Evolutionary conservation across 2,113 vertebrate genomes (phyloP), one percentile per base, ranked within the genome.

Genomic region (Clarias macrocephalus): DNA sequence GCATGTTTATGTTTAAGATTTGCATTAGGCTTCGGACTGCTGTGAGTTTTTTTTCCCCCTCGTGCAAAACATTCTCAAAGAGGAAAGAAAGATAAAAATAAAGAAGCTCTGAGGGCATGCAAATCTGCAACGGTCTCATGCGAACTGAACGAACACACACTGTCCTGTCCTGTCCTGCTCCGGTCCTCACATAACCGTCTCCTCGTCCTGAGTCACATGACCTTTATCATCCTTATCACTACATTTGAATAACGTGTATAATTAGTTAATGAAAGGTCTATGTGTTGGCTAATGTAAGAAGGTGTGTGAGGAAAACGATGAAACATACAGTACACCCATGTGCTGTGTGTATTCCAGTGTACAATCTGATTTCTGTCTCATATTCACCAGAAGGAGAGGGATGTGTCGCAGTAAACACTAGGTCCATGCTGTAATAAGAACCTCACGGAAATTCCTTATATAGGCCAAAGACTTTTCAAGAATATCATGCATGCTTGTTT

Each of bases 401-500:
- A 23, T 57, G 37, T 42, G 42, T 42, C 18, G 57, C 13, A 48
- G 70, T 81, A 56, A 56, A 88, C 84, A 42, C 21, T 0, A 54
- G 65, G 6, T 83, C 72, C 77, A 79, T 60, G 15, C 72, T 86
- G 54, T 16, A 28, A 25, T 65, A 72, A 83, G 8, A 48, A 56
- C 15, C 86, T 52, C 33, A 12, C 76, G 48, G 60, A 59, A 42
- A 80, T 63, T 68, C 79, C 15, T 23, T 52, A 92, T 89, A 81
- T 90, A 85, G 87, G 90, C 89, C 90, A 90, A 60, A 84, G 54
- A 83, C 42, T 48, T 83, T 18, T 70, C 63, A 85, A 54, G 30
- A 77, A 85, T 68, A 82, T 65, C 42, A 25, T n/a, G 59, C 52
- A 68, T 68, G 70, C 72, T 21, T 87, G 48, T 63, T 42, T 75